Evolutionary conservation across 2,113 vertebrate genomes (phyloP), one percentile per base, ranked within the genome.

Genomic region (Dolichotis patagonum): DNA sequence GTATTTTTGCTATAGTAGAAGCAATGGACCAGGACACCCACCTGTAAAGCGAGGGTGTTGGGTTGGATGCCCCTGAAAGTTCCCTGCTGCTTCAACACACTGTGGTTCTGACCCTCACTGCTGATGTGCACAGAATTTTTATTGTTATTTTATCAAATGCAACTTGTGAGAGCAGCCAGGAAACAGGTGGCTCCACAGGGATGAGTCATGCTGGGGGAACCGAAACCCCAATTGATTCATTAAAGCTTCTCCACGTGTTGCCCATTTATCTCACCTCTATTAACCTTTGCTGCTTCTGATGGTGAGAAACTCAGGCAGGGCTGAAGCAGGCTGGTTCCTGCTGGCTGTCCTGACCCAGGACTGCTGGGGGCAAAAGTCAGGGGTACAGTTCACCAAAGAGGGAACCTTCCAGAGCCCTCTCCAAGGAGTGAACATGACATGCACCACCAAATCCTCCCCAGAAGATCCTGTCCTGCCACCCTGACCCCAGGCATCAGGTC

Each of bases 231-330:
- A n/a, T 22, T 54, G 56, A 91, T 95, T 84, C 92, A 96, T 97
- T 95, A 88, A 95, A 82, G 94, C 32, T 89, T 75, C 93, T 91
- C 58, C 30, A 28, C 60, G 49, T n/a, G 35, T 75, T 56, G 85
- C 46, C 88, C 41, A 35, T 81, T 94, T 88, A 54, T 78, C 77
- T 96, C 77, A 82, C 95, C 86, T 91, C 83, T 52, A 95, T 95
- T 95, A 92, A 96, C 62, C 85, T 97, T 84, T 97, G 77, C 35
- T 82, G 78, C 71, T 38, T 26, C 56, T 69, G 38, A 26, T 78
- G 43, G 62, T 80, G 58, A 94, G 75, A 56, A n/a, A 30, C 32
- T 73, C 46, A 85, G 81, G 4, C 43, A 58, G 19, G 58, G 52
- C 1, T 67, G 81, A 94, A 63, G 52, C 22, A 75, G 65, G 24